Percentiles rank a stretch among this genome's conserved stretches.
These are phyloP conservation scores for Mizuhopecten yessoensis DNA, from an alignment of 1,140 invertebrate genomes.

Conservation along the genomic window DNA sequence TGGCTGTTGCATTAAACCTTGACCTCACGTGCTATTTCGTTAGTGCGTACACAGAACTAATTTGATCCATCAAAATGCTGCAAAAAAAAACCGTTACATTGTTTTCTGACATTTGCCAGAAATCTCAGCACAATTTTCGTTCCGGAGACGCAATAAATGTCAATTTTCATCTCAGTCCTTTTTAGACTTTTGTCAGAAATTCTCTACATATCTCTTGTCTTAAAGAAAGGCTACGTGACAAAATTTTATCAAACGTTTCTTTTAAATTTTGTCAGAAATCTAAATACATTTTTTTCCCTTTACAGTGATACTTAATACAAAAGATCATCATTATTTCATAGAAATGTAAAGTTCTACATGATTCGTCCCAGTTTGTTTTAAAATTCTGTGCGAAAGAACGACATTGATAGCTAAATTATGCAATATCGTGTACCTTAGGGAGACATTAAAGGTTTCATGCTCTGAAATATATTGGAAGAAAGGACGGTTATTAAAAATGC, in stretches of 20 bases:
- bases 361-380: neutral
- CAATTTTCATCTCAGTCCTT: neutral
- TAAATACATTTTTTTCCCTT: neutral
- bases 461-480: neutral
- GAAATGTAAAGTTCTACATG: neutral
- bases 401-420: conserved; percentile 22
- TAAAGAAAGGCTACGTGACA: neutral
- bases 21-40: neutral
- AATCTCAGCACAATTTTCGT: neutral
- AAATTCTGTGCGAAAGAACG: conserved; percentile 12
- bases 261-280: conserved; percentile 23
- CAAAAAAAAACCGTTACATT: no score
- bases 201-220: neutral
- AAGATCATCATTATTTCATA: neutral
- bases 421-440: neutral
- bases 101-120: neutral
- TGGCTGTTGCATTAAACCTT: neutral
- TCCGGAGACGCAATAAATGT: conserved; percentile 6
- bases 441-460: neutral
- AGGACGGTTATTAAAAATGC: neutral
- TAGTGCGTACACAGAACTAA: neutral
- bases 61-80: neutral
- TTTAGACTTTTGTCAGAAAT: neutral
- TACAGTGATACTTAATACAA: neutral
- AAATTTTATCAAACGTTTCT: neutral